Conservation (phyloP, 2,888 invertebrate species). For the Silvanus unidentatus region DNA sequence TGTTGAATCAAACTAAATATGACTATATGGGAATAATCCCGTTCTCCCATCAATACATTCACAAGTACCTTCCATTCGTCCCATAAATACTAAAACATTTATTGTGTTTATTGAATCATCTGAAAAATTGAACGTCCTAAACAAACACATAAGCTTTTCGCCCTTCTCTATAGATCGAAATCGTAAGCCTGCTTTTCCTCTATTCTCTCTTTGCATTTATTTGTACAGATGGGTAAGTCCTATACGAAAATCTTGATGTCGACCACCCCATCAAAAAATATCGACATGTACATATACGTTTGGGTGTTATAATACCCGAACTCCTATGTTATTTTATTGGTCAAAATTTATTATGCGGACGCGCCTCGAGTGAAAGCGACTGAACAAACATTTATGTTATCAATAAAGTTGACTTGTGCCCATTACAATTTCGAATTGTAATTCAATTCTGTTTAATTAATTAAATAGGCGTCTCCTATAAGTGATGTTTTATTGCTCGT, state of each 20-base stretch:
- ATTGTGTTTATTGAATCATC: conserved; percentile 39
- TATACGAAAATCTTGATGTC: conserved; percentile 7
- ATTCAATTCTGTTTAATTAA: conserved; percentile 7
- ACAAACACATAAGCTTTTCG: conserved; percentile 32
- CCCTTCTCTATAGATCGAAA: too few relatives aligned
- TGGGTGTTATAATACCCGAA: neutral
- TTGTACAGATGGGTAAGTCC: conserved; percentile 27
- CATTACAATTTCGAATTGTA: conserved; percentile 13
- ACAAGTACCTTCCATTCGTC: conserved; percentile 34
- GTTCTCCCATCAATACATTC: conserved; percentile 28
- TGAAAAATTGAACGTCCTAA: conserved; percentile 40
- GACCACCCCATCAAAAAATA: conserved; percentile 15
- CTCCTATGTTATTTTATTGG: conserved; percentile 17
- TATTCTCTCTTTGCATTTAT: conserved; percentile 9
- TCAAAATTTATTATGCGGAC: conserved; percentile 6
- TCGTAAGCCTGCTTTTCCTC: conserved; percentile 23
- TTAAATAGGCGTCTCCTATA: conserved; percentile 7
- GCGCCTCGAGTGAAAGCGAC: conserved; percentile 18
- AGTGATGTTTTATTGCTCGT: neutral
- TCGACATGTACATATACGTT: conserved; percentile 8
- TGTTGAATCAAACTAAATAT: conserved; percentile 13
- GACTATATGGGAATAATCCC: conserved; percentile 21
- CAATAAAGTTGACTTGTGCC: conserved; percentile 15
- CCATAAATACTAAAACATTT: conserved; percentile 35
- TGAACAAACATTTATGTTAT: conserved; percentile 21